Conservation (phyloP, 2,113 vertebrate genomes). For the Neodon shergylaensis region DNA sequence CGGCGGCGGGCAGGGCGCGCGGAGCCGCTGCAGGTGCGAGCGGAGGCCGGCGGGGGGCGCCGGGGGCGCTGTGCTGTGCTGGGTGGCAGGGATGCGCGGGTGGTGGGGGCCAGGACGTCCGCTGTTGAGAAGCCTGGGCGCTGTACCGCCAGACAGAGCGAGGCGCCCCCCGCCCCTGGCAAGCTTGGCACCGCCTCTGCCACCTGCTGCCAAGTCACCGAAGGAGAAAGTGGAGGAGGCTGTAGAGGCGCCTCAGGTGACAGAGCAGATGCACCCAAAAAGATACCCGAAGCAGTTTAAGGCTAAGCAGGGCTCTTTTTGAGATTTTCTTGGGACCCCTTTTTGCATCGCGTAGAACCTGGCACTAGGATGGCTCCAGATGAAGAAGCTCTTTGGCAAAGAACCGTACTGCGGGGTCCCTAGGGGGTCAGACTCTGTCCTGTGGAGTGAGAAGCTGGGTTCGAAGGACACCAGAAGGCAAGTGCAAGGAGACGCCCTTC, state of each 20-base stretch:
- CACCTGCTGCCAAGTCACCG: conserved; percentile 60
- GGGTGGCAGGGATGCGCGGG: neutral
- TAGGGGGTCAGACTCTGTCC: neutral
- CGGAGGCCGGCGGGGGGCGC: conserved; percentile 68
- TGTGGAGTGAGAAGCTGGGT: neutral
- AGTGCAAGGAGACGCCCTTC: conserved; percentile 46
- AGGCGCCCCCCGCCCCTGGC: neutral
- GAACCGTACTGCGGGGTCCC: accelerated
- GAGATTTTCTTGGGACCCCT: neutral
- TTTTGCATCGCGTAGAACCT: neutral
- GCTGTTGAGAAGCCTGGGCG: neutral
- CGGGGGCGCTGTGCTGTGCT: conserved; percentile 13
- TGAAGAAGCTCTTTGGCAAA: neutral
- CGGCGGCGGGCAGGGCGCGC: conserved; percentile 46
- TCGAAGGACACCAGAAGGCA: conserved; percentile 5
- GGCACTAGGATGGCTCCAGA: neutral
- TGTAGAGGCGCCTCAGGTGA: neutral
- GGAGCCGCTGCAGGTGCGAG: conserved; percentile 65
- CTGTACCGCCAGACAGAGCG: neutral
- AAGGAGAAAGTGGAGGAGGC: neutral
- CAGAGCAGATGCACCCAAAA: neutral
- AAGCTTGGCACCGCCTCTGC: neutral
- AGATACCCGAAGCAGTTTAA: neutral
- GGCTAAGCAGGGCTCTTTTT: neutral
- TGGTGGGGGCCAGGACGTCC: neutral